Conservation (phyloP, 2,797 vertebrate species). For the Enteromius radiatus region DNA sequence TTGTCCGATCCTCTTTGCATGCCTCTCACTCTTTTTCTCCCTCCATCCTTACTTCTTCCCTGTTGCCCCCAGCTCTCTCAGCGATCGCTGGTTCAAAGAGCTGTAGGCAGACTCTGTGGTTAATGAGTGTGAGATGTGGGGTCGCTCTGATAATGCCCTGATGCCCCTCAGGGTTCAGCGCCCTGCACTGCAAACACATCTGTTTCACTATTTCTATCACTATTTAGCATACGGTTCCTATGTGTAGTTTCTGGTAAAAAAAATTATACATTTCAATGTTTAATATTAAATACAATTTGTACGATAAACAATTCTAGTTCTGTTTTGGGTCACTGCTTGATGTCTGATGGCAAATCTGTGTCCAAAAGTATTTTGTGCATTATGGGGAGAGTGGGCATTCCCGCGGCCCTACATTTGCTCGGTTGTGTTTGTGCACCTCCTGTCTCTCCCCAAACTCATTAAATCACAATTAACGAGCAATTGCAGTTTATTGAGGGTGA, state of each 20-base stretch:
- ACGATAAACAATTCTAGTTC: neutral
- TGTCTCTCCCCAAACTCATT: slow-evolving; percentile 74
- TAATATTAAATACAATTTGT: neutral
- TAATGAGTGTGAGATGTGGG: slow-evolving; percentile 22
- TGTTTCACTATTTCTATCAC: neutral
- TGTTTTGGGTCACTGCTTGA: neutral
- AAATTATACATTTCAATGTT: neutral
- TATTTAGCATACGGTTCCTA: neutral
- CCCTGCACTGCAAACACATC: slow-evolving; percentile 18
- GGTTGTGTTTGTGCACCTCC: slow-evolving; percentile 51
- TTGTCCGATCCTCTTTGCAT: neutral
- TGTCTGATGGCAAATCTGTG: slow-evolving; percentile 7
- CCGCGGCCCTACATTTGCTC: neutral
- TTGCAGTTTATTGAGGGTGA: slow-evolving; percentile 76
- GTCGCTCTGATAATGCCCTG: neutral
- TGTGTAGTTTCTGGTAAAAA: neutral
- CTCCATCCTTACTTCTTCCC: neutral
- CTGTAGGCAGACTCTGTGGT: slow-evolving; percentile 23
- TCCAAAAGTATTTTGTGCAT: neutral
- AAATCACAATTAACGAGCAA: slow-evolving; percentile 76
- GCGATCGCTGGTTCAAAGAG: neutral
- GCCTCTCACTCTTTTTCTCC: neutral
- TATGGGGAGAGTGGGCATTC: slow-evolving; percentile 10
- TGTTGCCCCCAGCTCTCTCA: neutral
- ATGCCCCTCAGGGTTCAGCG: neutral